These are phyloP conservation scores for Holcopasites calliopsidis DNA, from an alignment of 1,140 invertebrate species.

Conservation along the genomic window DNA sequence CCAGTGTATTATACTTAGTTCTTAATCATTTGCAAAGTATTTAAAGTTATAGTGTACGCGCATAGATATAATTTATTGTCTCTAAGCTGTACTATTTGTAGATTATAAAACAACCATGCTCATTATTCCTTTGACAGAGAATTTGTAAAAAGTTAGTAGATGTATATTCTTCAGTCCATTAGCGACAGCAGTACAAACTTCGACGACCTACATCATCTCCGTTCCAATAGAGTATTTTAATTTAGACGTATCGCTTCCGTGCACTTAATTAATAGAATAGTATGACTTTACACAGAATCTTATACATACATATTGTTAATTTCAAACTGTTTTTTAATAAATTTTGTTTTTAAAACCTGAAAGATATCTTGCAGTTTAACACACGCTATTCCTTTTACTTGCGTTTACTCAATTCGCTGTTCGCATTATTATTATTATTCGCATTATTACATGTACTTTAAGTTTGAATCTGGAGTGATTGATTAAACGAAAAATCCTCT, in stretches of 20 bases:
- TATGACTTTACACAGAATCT: too few relatives aligned
- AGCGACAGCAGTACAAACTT: too few relatives aligned
- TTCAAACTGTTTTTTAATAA: neutral
- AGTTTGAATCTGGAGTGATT: neutral
- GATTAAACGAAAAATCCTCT: neutral
- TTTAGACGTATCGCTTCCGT: too few relatives aligned
- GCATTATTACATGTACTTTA: neutral
- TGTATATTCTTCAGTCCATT: too few relatives aligned
- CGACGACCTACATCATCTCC: too few relatives aligned
- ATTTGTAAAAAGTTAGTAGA: neutral
- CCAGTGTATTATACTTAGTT: conserved; percentile 16
- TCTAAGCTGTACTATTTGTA: neutral
- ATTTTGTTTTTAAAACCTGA: neutral
- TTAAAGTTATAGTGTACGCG: conserved; percentile 13
- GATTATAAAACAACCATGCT: neutral
- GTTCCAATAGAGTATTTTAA: too few relatives aligned
- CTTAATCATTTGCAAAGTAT: conserved; percentile 15
- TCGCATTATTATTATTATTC: too few relatives aligned
- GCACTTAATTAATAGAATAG: too few relatives aligned
- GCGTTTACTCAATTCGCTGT: too few relatives aligned
- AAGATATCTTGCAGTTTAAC: neutral
- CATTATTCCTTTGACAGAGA: neutral
- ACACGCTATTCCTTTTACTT: too few relatives aligned
- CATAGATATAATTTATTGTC: conserved; percentile 11
- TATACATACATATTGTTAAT: too few relatives aligned